Base-by-base conservation (phyloP, 2,888 invertebrate species). In the Cantharis rufa region DNA sequence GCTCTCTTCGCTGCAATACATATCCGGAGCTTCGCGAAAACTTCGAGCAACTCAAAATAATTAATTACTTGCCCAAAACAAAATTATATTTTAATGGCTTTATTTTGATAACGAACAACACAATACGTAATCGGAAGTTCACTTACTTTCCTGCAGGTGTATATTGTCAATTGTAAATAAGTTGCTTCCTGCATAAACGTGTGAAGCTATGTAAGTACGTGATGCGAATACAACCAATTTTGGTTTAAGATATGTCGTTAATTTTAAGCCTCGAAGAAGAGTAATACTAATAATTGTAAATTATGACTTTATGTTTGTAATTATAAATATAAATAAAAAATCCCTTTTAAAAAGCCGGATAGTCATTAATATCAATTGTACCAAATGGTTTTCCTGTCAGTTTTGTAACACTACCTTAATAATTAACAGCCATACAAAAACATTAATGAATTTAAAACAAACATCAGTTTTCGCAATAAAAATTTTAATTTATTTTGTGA, bases 61-160 rank as follows among this genome's bases (percentile, higher is more conserved):
- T 48, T n/a, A 28, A 28, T 28, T 28, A 28, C 27, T 28, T 1
- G 5, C 32, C 32, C 5, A 32, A 13, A 48, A n/a, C 7, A 48
- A 48, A n/a, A n/a, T 9, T n/a, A 16, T 13, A 64, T 66, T 66
- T 3, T 18, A 66, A 66, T 18, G 9, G 64, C 21, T 64, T 32
- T 18, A n/a, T 64, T 27, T 61, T 70, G 70, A 13, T 61, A 70
- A 21, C 10, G 21, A 64, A 18, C 9, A 66, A 66, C 18, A 66
- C 48, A 48, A 48, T 48, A 21, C 21, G 63, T 27, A 27, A 71
- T 63, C 24, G 63, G 71, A 63, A 71, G 64, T 70, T 72, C 28
- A 74, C 66, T 15, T 81, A 78, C 78, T 81, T 80, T 79, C 79
- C 77, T 76, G 78, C 81, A 82, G 81, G 81, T 82, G 80, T 77